A percentile compares a stretch with the other conserved stretches of the same genome.
phyloP scores from a whole-genome alignment of 2,888 invertebrate species.

The Limenitis camilla region DNA sequence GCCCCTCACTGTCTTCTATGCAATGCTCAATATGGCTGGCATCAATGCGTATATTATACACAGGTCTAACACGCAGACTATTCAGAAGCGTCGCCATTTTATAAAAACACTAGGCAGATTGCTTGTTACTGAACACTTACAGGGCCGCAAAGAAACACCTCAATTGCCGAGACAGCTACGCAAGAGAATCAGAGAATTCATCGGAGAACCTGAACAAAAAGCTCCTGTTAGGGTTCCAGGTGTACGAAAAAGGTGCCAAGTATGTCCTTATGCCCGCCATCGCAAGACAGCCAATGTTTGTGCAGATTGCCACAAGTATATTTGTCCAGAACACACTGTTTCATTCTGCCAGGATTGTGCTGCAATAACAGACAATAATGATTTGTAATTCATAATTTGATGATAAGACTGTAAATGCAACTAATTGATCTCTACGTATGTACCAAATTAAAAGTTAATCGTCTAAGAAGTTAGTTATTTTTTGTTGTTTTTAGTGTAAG shows the following conservation, averaged over 20 bases:
- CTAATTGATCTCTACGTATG: too few relatives aligned
- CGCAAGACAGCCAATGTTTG: background rate
- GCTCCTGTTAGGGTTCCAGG: background rate
- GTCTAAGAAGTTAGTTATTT: too few relatives aligned
- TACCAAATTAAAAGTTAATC: too few relatives aligned
- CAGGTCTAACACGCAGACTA: background rate
- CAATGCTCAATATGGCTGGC: slow-evolving; percentile 23
- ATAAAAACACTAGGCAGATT: background rate
- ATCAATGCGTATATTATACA: slow-evolving; percentile 17
- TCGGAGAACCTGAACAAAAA: background rate
- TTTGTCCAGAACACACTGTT: background rate
- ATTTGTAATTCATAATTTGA: too few relatives aligned
- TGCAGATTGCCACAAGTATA: background rate
- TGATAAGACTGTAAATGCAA: too few relatives aligned
- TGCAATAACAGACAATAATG: too few relatives aligned
- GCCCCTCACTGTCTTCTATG: slow-evolving; percentile 27
- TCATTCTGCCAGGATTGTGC: too few relatives aligned
- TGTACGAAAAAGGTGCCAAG: background rate
- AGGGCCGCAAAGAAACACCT: background rate
- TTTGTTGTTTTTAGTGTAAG: too few relatives aligned
- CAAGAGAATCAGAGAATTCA: background rate
- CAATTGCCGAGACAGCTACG: background rate
- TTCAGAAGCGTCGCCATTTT: background rate
- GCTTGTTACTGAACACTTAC: background rate
- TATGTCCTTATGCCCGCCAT: background rate